Conservation (phyloP, 2,797 vertebrate species). For the Pipistrellus pipistrellus region DNA sequence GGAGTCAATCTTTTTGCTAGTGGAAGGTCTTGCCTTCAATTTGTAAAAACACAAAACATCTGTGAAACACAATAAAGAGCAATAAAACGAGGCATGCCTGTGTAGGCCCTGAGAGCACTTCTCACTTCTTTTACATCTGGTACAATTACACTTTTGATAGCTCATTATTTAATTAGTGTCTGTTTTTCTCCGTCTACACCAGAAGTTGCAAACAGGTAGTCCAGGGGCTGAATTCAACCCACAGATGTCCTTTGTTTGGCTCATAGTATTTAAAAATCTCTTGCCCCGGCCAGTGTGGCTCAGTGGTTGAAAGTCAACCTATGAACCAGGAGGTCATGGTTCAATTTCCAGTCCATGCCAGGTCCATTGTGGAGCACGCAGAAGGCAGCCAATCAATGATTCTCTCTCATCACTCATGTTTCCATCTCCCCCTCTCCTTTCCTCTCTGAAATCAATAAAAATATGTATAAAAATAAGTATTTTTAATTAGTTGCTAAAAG, state of each 20-base stretch:
- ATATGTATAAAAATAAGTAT: too few relatives aligned
- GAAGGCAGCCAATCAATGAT: too few relatives aligned
- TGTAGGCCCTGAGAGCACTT: not conserved
- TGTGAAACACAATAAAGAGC: not conserved
- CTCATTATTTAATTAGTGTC: not conserved
- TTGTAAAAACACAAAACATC: not conserved
- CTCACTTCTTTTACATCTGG: not conserved
- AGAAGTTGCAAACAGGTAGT: not conserved
- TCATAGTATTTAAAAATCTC: not conserved
- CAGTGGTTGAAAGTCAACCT: too few relatives aligned
- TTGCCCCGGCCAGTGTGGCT: too few relatives aligned
- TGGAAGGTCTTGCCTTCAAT: not conserved
- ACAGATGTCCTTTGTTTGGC: slow-evolving; percentile 24
- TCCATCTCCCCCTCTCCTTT: too few relatives aligned
- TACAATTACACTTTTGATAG: not conserved
- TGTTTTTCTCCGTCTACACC: not conserved
- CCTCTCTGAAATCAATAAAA: too few relatives aligned
- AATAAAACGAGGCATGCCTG: not conserved
- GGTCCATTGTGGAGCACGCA: too few relatives aligned
- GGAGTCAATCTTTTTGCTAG: not conserved
- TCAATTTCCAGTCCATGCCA: too few relatives aligned
- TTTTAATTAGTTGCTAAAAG: slow-evolving; percentile 8
- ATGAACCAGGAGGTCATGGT: too few relatives aligned
- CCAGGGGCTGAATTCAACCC: not conserved
- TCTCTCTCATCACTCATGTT: too few relatives aligned